Percentiles rank a stretch among this genome's conserved stretches.
Evolutionary conservation across 2,888 invertebrate species (phyloP).

Genomic region (Napeogenes sylphis): DNA sequence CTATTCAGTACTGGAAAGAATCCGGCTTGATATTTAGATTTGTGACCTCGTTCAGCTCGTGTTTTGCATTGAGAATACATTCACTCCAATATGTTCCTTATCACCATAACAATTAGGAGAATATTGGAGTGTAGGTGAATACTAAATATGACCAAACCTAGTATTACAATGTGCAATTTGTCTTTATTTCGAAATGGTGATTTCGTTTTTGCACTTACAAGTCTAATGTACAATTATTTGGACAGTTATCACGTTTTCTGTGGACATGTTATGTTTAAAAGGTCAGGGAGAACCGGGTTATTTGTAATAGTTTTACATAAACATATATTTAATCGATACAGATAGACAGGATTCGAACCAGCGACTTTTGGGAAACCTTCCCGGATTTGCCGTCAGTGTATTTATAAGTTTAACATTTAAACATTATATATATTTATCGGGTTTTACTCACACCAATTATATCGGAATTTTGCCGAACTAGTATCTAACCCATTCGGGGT

Average conservation of each 20-base stretch:
- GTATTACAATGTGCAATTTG: slow-evolving; percentile 53
- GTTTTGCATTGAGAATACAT: slow-evolving; percentile 47
- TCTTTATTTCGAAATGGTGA: slow-evolving; percentile 52
- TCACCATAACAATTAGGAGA: slow-evolving; percentile 32
- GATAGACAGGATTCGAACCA: no score
- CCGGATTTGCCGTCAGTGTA: no score
- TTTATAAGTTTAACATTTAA: no score
- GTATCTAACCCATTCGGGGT: no score
- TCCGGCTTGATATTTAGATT: slow-evolving; percentile 67
- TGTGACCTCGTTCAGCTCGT: slow-evolving; percentile 63
- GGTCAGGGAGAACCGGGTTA: background rate
- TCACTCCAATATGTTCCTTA: slow-evolving; percentile 38
- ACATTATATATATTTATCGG: no score
- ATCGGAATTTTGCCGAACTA: no score
- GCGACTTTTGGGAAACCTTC: no score
- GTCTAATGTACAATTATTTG: slow-evolving; percentile 19
- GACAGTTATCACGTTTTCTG: slow-evolving; percentile 7
- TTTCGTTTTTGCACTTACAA: slow-evolving; percentile 28
- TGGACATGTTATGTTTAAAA: background rate
- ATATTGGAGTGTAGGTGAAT: slow-evolving; percentile 33
- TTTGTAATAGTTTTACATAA: no score
- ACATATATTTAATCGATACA: no score
- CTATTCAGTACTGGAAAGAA: slow-evolving; percentile 49
- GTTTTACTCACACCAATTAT: no score
- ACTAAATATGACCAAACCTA: slow-evolving; percentile 32